phyloP scores from a whole-genome alignment of 2,113 vertebrate species.

The Mola mola region DNA sequence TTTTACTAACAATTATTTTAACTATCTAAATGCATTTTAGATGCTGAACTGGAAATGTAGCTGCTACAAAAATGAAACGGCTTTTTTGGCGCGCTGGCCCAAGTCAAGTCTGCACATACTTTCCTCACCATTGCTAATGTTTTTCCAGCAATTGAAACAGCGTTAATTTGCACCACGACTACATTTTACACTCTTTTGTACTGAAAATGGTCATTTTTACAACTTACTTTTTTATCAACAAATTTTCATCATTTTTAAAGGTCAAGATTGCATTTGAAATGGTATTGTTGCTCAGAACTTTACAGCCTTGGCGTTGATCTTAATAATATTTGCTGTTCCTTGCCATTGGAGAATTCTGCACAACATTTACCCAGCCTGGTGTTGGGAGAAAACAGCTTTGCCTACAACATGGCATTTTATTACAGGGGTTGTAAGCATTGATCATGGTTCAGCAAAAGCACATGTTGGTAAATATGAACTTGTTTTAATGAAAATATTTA shows the following conservation, averaged over 20 bases:
- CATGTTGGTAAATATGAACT: conserved; percentile 52
- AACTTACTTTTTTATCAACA: conserved; percentile 85
- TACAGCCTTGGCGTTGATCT: conserved; percentile 78
- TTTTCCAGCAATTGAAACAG: conserved; percentile 60
- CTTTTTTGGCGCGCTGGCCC: conserved; percentile 73
- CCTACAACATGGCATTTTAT: conserved; percentile 68
- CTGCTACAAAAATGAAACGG: conserved; percentile 87
- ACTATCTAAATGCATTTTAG: conserved; percentile 56
- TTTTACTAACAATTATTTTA: conserved; percentile 38
- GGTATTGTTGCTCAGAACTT: conserved; percentile 72
- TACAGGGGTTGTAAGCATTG: conserved; percentile 61
- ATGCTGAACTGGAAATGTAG: conserved; percentile 85
- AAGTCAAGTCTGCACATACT: conserved; percentile 70
- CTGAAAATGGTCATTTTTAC: conserved; percentile 81
- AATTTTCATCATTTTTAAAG: conserved; percentile 81
- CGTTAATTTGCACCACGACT: conserved; percentile 81
- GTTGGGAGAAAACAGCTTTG: conserved; percentile 73
- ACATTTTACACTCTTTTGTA: conserved; percentile 89
- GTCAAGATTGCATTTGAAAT: conserved; percentile 72
- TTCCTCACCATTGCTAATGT: conserved; percentile 59
- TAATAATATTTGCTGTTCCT: conserved; percentile 59
- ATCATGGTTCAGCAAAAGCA: conserved; percentile 63
- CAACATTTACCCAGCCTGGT: conserved; percentile 74
- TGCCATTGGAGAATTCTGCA: conserved; percentile 72
- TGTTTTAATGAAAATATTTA: conserved; percentile 63